These are phyloP conservation scores for Palythoa grandis DNA, from an alignment of 92 coral and sea anemone species.

Conservation along the genomic window DNA sequence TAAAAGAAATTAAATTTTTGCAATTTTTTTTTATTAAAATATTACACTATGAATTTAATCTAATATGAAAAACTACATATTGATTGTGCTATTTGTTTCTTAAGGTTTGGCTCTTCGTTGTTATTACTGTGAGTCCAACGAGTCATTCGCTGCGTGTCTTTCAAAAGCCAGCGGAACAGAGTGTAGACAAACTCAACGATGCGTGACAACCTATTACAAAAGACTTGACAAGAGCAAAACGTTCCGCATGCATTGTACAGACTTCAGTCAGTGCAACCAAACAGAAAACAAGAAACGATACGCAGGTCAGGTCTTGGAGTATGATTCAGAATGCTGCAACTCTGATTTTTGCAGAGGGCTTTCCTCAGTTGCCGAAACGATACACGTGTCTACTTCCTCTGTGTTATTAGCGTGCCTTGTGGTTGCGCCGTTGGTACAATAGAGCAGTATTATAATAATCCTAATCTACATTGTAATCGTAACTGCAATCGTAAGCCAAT, in stretches of 20 bases:
- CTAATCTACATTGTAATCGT: too few relatives aligned
- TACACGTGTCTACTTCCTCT: neutral
- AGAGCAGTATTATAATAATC: too few relatives aligned
- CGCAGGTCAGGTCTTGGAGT: too few relatives aligned
- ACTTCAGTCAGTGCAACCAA: neutral
- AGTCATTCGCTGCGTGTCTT: neutral
- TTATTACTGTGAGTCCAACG: neutral
- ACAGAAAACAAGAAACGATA: constrained; percentile 10
- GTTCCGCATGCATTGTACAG: neutral
- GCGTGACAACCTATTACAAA: constrained; percentile 1
- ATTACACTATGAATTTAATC: too few relatives aligned
- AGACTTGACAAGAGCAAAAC: neutral
- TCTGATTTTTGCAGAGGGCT: neutral
- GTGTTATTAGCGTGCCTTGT: neutral
- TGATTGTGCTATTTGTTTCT: neutral
- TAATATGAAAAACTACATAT: too few relatives aligned
- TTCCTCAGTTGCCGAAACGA: neutral
- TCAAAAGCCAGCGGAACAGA: neutral
- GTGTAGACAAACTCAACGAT: neutral
- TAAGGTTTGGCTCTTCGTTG: neutral
- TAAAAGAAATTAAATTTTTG: too few relatives aligned
- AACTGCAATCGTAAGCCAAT: too few relatives aligned
- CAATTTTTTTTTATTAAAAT: too few relatives aligned
- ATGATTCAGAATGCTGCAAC: neutral
- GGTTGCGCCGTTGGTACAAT: neutral